Base-by-base conservation (phyloP, 1,140 invertebrate genomes). In the Drosophila rhopaloa region DNA sequence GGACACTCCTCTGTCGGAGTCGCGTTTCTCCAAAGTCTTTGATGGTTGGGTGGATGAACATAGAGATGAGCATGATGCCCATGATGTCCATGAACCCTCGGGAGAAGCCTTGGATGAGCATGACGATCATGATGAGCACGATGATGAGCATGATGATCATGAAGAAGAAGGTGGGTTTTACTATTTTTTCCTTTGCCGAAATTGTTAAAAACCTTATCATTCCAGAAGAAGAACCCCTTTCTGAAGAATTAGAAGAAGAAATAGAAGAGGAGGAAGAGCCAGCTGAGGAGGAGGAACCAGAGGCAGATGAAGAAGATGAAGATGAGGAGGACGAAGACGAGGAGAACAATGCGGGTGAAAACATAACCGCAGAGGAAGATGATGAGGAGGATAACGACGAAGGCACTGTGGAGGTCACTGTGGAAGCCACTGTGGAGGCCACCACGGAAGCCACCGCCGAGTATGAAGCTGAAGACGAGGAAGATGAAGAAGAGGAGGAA, bases 1-100 rank as follows among this genome's bases (percentile, higher is more conserved):
- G 81, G 96, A 96, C 85, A 95, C 94, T 27, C 95, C 95, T 40
- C 81, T 95, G 71, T 93, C 94, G 10, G 94, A 96, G 81, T 96
- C 96, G 24, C 93, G 94, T 37, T 97, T 95, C 93, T 95, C 96
- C 10, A 94, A 94, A 80, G 94, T 95, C 44, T 95, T 97, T 66
- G 95, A 96, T 89, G 96, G 96, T 10, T 97, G 96, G 96, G 94
- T 96, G n/a, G 96, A 97, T 76, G 95, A 96, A 81, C 91, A 93
- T 66, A 91, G 93, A 11, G 93, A 93, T 58, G 93, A 94, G 65
- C 93, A 94, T 58, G 93, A 93, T 58, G 83, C 83, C 29, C 90
- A 92, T 47, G 92, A 92, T 71, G 86, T 92, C 90, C 79, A 94
- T 89, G 72, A 93, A 91, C 90, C 93, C 59, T 79, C 55, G 1